A percentile compares a stretch with the other conserved stretches of the same genome.
Evolutionary conservation across 2,888 invertebrate genomes (phyloP).

Genomic region (Caenorhabditis imperialis): DNA sequence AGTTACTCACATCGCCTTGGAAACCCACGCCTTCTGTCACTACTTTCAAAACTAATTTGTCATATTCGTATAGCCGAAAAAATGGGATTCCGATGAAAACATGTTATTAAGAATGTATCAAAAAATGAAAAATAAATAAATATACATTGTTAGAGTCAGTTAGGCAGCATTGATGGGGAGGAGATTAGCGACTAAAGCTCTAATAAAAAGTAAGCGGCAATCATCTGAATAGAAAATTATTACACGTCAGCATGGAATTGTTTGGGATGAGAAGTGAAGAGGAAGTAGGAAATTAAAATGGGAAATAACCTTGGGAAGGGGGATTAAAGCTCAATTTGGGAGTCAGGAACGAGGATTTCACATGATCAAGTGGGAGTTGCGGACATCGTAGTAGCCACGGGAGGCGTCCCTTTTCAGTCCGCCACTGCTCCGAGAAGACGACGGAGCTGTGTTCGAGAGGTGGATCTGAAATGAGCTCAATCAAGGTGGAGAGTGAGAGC

Average conservation of each 20-base stretch:
- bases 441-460: slow-evolving; percentile 25
- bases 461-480: slow-evolving; percentile 29
- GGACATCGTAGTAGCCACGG: slow-evolving; percentile 51
- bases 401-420: slow-evolving; percentile 46
- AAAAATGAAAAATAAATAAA: no score
- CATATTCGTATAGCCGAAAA: no score
- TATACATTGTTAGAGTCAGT: no score
- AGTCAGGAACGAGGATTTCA: slow-evolving; percentile 6
- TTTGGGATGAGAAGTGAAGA: slow-evolving; percentile 1
- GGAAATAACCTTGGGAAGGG: slow-evolving; percentile 6
- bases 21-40: no score
- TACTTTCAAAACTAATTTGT: no score
- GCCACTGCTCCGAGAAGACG: slow-evolving; percentile 16
- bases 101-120: no score
- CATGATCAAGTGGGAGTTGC: slow-evolving; percentile 49
- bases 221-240: background rate
- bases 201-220: background rate
- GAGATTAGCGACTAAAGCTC: no score
- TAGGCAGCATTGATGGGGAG: no score
- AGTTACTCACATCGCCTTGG: no score
- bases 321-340: slow-evolving; percentile 13
- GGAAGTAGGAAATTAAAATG: background rate
- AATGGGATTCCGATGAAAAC: no score
- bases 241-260: slow-evolving; percentile 14
- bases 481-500: background rate